Evolutionary conservation across 2,797 vertebrate genomes (phyloP), one percentile per base, ranked within the genome.

Genomic region (Natrix natrix): DNA sequence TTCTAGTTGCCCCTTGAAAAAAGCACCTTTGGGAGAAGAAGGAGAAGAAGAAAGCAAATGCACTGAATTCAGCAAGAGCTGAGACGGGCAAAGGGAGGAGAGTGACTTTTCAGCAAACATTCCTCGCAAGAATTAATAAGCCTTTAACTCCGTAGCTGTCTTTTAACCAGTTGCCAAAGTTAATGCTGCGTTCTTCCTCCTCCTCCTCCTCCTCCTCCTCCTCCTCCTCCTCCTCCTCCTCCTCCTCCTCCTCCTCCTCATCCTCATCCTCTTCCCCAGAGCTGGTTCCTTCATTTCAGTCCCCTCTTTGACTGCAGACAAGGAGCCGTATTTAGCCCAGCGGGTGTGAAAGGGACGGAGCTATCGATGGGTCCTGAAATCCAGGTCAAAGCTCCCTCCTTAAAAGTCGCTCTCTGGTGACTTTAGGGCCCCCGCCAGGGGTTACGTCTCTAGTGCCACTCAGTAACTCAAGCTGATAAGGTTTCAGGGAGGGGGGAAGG

Each of bases 391-490:
- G 43, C 91, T 56, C 24, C n/a, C 55, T 32, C 86, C 20, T 28
- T 66, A 24, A 63, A 5, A n/a, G n/a, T 78, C 63, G n/a, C 6
- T 1, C n/a, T 5, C n/a, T 22, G 56, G 12, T 26, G 86, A n/a
- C 56, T 91, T 12, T 12, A 5, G 55, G 32, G 43, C 3, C 5
- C 26, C 12, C 1, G 5, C 3, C 3, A 14, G 4, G 52, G 89
- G 32, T 28, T 89, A 56, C 11, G 37, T 32, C 16, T 61, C 89
- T 86, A 13, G 37, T 1, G 59, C 88, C 88, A 63, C 88, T 74
- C 61, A 22, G 55, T 88, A 87, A 91, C 55, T 88, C 88, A 88
- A 59, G 60, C n/a, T 52, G 91, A 91, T 32, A 92, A 60, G 52
- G 28, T 13, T 86, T n/a, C n/a, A 6, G 90, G 43, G 10, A 61